Evolutionary conservation across 2,888 invertebrate genomes (phyloP), one percentile per base, ranked within the genome.

Genomic region (Ormyrus rosae): DNA sequence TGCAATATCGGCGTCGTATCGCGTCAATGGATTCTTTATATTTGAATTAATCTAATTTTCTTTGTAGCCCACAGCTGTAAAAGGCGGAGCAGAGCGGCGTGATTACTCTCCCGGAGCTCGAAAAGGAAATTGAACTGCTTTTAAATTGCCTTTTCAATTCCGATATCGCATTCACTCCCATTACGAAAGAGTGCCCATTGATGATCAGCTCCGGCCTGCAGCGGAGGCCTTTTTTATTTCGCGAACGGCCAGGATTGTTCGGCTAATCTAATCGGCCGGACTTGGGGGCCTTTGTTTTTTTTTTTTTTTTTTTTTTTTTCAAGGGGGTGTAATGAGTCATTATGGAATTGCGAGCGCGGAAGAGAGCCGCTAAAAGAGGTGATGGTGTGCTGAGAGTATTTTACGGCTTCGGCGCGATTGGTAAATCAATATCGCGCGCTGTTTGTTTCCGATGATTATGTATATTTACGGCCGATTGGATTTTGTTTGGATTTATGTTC

Each of bases 111-210:
- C 53, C 10, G 7, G 53, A 9, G 10, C 10, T 9, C 53, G 53
- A 60, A 60, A 60, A 19, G 34, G 60, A 60, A 60, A 60, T 60
- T 34, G 60, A 19, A 19, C 60, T 34, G 13, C 60, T 60, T 60
- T 60, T 60, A 60, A 60, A 60, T 60, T 60, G 60, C 60, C 60
- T 60, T 60, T 60, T 19, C 53, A 53, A 60, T 19, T 19, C 60
- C 34, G 5, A 11, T 13, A n/a, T 9, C 60, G 9, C 60, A 19
- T 19, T 1, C 58, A 58, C 19, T 13, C 58, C 13, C 9, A 60
- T 60, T 60, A 9, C n/a, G 13, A 60, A 60, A 60, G 60, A 60
- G 60, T 60, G 34, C 13, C 60, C 8, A 11, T n/a, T 13, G 60
- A 5, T 19, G 9, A 60, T 60, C 60, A 19, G 19, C 19, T 53